Conservation (phyloP, 2,113 vertebrate genomes). For the Psilopsiagon aymara region DNA sequence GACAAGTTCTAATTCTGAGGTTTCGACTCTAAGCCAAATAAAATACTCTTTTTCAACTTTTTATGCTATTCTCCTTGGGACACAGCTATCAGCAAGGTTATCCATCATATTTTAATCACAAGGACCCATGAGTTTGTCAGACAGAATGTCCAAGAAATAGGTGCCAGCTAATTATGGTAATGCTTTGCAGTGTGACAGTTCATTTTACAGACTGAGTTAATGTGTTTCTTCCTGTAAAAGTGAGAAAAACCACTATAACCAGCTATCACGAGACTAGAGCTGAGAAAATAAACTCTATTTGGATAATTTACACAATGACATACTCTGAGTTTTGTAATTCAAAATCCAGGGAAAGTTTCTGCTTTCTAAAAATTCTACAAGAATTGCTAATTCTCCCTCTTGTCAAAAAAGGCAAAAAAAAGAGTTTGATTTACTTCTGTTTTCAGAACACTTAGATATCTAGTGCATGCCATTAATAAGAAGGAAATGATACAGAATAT, state of each 20-base stretch:
- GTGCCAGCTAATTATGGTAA: conserved; percentile 55
- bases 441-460: not conserved
- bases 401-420: not conserved
- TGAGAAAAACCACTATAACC: not conserved
- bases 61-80: not conserved
- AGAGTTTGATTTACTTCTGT: not conserved
- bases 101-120: conserved; percentile 47
- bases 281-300: not conserved
- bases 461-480: not conserved
- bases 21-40: not conserved
- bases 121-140: conserved; percentile 5
- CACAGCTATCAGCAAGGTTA: conserved; percentile 31
- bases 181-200: conserved; percentile 31
- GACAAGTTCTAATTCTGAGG: not conserved
- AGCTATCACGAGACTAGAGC: not conserved
- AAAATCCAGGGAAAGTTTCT: not conserved
- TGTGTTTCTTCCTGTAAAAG: not conserved
- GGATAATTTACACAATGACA: not conserved
- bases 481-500: not conserved
- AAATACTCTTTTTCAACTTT: not conserved
- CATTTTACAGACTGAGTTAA: conserved; percentile 35
- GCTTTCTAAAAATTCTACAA: not conserved
- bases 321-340: not conserved
- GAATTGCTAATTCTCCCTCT: not conserved
- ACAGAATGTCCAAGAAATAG: conserved; percentile 43